These are phyloP conservation scores for Dromaius novaehollandiae DNA, from an alignment of 2,113 vertebrate species.

Conservation along the genomic window DNA sequence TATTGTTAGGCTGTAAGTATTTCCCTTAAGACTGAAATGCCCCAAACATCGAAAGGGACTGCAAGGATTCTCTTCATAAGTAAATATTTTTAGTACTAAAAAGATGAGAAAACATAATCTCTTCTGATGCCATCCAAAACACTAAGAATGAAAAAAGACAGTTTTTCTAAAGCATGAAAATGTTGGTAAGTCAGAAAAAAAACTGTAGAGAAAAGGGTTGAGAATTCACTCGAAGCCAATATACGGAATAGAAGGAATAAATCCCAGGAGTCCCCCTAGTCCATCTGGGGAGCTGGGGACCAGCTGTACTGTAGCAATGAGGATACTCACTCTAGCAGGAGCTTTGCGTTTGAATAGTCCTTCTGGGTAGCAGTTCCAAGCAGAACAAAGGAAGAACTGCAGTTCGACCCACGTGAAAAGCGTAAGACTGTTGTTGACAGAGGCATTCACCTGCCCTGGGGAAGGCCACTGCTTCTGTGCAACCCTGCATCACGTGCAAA, in stretches of 20 bases:
- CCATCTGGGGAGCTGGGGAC: neutral
- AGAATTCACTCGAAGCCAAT: neutral
- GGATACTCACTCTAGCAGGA: no score
- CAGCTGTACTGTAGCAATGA: no score
- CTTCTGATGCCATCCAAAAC: neutral
- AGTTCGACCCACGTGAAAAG: neutral
- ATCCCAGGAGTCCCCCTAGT: neutral
- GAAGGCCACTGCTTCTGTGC: neutral
- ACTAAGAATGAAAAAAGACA: neutral
- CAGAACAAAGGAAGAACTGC: neutral
- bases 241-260: neutral
- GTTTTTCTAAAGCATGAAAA: neutral
- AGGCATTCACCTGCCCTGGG: neutral
- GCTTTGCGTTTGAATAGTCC: neutral
- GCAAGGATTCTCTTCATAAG: neutral
- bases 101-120: neutral
- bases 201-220: neutral
- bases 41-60: neutral
- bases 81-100: neutral
- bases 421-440: neutral
- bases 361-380: neutral
- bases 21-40: accelerated
- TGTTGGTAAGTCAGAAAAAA: neutral
- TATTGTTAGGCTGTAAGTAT: neutral
- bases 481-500: neutral